phyloP scores from a whole-genome alignment of 2,888 invertebrate genomes.

The Hypomecis atomaria region DNA sequence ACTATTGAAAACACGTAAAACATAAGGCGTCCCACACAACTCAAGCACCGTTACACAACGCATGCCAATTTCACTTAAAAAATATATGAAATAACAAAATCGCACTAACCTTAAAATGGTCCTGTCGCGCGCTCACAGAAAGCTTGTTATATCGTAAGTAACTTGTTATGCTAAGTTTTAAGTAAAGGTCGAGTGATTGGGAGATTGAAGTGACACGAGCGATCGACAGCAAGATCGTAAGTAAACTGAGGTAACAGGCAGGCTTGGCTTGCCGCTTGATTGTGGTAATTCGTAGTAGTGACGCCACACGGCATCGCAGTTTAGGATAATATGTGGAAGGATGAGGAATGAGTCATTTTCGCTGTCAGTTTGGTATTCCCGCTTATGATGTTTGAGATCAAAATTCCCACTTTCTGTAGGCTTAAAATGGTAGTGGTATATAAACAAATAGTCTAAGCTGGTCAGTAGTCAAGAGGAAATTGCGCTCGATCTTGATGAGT shows the following conservation, averaged over 20 bases:
- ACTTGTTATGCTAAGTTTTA: slow-evolving; percentile 33
- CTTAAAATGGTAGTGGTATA: too few species aligned
- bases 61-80: slow-evolving; percentile 35
- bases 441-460: too few species aligned
- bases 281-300: slow-evolving; percentile 48
- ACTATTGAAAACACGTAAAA: slow-evolving; percentile 30
- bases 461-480: too few species aligned
- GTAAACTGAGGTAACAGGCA: slow-evolving; percentile 57
- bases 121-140: slow-evolving; percentile 29
- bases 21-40: slow-evolving; percentile 37
- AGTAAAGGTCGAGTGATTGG: slow-evolving; percentile 35
- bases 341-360: background rate
- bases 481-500: too few species aligned
- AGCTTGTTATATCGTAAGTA: slow-evolving; percentile 25
- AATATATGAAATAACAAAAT: slow-evolving; percentile 14
- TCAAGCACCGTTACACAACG: slow-evolving; percentile 34
- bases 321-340: slow-evolving; percentile 7
- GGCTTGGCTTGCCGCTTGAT: slow-evolving; percentile 44
- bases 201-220: slow-evolving; percentile 41
- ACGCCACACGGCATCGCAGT: slow-evolving; percentile 36
- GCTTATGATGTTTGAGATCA: background rate
- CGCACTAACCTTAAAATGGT: slow-evolving; percentile 40
- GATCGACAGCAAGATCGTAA: slow-evolving; percentile 39
- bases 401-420: slow-evolving; percentile 1
- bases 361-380: background rate